phyloP scores from a whole-genome alignment of 2,113 vertebrate genomes.

The Aptenodytes patagonicus region DNA sequence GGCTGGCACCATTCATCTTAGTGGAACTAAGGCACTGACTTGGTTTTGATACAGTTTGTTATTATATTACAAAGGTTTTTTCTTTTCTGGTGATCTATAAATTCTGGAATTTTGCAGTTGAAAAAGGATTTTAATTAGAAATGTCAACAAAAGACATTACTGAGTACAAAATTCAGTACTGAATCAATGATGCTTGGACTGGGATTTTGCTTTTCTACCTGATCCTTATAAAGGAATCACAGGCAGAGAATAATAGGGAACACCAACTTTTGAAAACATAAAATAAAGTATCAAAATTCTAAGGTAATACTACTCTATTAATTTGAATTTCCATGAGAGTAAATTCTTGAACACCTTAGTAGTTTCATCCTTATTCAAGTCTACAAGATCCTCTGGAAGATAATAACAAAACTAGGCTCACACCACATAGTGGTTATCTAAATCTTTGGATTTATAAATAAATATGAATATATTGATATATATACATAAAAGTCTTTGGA shows the following conservation, averaged over 20 bases:
- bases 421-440: neutral
- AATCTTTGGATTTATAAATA: neutral
- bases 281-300: neutral
- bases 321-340: neutral
- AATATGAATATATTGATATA: neutral
- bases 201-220: neutral
- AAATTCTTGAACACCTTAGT: neutral
- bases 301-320: neutral
- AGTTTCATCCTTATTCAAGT: neutral
- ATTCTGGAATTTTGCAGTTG: neutral
- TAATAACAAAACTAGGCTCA: neutral
- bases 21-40: neutral
- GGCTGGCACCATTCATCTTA: neutral
- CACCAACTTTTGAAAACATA: neutral
- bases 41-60: neutral
- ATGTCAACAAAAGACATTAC: neutral
- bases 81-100: neutral
- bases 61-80: neutral
- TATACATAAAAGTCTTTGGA: neutral
- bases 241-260: neutral
- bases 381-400: neutral
- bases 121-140: neutral
- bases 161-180: neutral
- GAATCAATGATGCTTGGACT: neutral
- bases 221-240: neutral